Conservation (phyloP, 2,888 invertebrate genomes). For the Cephalotes varians region DNA sequence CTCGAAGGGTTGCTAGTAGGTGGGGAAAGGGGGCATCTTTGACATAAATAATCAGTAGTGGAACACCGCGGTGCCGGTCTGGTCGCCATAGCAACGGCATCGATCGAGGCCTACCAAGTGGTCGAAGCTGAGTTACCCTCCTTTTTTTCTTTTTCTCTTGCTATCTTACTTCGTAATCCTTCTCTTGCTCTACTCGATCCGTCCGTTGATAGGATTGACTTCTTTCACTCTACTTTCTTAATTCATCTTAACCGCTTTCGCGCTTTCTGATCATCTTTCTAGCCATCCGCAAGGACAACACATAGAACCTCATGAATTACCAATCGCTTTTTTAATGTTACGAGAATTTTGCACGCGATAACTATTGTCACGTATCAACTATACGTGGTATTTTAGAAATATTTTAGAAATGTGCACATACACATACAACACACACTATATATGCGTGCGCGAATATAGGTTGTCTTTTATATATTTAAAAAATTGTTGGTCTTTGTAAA, state of each 20-base stretch:
- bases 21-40: constrained; percentile 78
- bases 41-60: constrained; percentile 85
- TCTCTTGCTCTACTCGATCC: constrained; percentile 38
- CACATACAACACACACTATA: too few species aligned
- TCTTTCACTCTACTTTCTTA: constrained; percentile 45
- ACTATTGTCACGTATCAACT: not conserved
- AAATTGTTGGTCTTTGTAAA: not conserved
- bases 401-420: not conserved
- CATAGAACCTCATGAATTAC: not conserved
- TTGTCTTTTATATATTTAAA: not conserved
- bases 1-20: constrained; percentile 46
- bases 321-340: not conserved
- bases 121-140: constrained; percentile 65
- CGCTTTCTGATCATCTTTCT: constrained; percentile 25
- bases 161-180: constrained; percentile 40
- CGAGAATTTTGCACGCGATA: not conserved
- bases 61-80: constrained; percentile 76
- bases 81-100: constrained; percentile 76
- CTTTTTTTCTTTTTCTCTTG: constrained; percentile 57
- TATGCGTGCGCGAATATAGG: not conserved
- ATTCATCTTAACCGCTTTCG: constrained; percentile 31
- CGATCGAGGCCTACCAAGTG: constrained; percentile 76
- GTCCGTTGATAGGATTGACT: constrained; percentile 46
- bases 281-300: not conserved
- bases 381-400: not conserved